Percentiles rank a stretch among this genome's conserved stretches.
Conservation (phyloP, 2,113 vertebrate species). For the Sialia sialis region DNA sequence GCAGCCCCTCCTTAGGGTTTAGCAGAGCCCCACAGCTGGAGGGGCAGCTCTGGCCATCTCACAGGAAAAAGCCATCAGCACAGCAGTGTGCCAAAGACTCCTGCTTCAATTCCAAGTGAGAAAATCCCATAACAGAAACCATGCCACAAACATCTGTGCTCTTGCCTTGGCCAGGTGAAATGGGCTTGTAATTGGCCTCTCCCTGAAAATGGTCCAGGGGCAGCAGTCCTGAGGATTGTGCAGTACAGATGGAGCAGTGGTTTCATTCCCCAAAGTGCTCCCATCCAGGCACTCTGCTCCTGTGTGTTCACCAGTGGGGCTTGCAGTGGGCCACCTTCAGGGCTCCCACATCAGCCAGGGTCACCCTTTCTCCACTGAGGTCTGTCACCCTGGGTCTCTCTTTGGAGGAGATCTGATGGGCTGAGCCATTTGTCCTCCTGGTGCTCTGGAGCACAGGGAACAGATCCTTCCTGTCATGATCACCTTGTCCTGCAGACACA, state of each 20-base stretch:
- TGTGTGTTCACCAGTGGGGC: rapidly evolving
- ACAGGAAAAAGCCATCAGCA: not conserved
- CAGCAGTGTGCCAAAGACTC: not conserved
- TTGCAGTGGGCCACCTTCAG: not conserved
- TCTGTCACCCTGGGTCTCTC: not conserved
- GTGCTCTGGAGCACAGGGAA: not conserved
- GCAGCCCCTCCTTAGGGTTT: not conserved
- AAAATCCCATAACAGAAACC: not conserved
- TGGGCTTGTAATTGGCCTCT: not conserved
- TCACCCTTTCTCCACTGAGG: not conserved
- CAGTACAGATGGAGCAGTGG: not conserved
- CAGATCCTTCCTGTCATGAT: not conserved
- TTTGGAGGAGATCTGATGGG: not conserved
- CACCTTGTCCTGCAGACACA: not conserved
- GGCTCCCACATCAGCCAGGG: not conserved
- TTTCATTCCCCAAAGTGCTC: not conserved
- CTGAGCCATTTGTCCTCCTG: not conserved
- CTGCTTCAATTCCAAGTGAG: not conserved
- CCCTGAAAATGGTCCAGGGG: not conserved
- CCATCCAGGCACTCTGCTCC: not conserved
- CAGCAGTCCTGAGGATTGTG: not conserved
- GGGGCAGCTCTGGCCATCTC: not conserved
- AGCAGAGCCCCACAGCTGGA: not conserved
- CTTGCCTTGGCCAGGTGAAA: not conserved
- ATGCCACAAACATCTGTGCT: not conserved